Evolutionary conservation across 2,113 vertebrate genomes (phyloP), one percentile per base, ranked within the genome.

Genomic region (Melanerpes aurifrons): DNA sequence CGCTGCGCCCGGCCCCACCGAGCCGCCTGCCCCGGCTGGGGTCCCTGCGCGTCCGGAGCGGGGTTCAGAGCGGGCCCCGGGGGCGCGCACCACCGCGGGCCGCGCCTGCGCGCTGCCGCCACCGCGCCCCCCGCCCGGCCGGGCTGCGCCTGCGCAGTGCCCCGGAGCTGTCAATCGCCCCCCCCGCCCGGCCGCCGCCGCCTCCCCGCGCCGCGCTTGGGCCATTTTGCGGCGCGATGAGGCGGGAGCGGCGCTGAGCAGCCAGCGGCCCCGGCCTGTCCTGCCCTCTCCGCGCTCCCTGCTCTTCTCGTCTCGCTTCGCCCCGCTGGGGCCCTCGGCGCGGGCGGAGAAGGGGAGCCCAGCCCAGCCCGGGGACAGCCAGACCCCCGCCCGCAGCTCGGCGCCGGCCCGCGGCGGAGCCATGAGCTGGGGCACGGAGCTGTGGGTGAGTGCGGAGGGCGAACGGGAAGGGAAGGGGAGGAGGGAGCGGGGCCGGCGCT

Each of bases 351-450:
- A 29, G 45, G 71, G 35, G 32, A 32, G 80, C 57, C 50, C 15
- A 25, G 4, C 45, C 11, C 61, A 15, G 24, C 54, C 31, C 12
- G 63, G 68, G 63, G 31, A 48, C 48, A 63, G 48, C 12, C 32
- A 45, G 40, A 58, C 19, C 45, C 43, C 74, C 45, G 12, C 54
- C 31, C 54, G n/a, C 47, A 19, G 86, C 94, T 77, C 78, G 58
- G 63, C 94, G 82, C 85, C 82, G 93, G 82, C 96, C 88, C 94
- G 87, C 91, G 81, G 64, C 75, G 88, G 93, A 93, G 97, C 95
- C 97, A 98, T 98, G 98, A 98, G 98, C 97, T 98, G 98, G 98
- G 98, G 98, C 87, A 94, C 94, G 40, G 98, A 98, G 97, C 97
- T 98, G 71, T 98, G 98, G 98, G 98, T 98, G 90, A 98, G 98